Conservation (phyloP, 2,113 vertebrate genomes). For the Corvus hawaiiensis region DNA sequence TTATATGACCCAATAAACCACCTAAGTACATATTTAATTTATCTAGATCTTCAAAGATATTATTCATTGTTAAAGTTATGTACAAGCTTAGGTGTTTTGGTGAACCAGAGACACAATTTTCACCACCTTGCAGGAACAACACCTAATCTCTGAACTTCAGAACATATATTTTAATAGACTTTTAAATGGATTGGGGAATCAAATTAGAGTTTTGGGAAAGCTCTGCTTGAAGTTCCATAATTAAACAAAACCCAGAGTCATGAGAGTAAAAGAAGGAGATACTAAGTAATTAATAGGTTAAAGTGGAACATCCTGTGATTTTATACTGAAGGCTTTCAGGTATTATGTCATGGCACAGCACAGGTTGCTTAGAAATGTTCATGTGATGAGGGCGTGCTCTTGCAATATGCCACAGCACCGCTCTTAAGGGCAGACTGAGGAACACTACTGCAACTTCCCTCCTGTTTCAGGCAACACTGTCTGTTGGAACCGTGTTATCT, state of each 20-base stretch:
- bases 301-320: background rate
- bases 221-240: background rate
- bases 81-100: background rate
- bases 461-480: background rate
- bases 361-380: background rate
- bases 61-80: background rate
- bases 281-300: background rate
- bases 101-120: background rate
- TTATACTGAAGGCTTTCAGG: background rate
- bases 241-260: background rate
- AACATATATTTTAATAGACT: background rate
- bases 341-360: background rate
- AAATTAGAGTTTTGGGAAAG: background rate
- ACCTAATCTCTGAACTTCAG: background rate
- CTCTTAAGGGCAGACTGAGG: background rate
- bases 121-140: background rate
- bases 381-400: background rate
- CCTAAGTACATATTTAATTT: background rate
- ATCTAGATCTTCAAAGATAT: background rate
- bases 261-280: background rate
- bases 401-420: rapidly evolving
- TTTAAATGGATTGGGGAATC: background rate
- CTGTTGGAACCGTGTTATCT: background rate
- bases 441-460: background rate
- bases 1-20: background rate